Percentiles rank a stretch among this genome's conserved stretches.
These are phyloP conservation scores for Eumacrocentrus americanus DNA, from an alignment of 2,888 invertebrate genomes.

Conservation along the genomic window DNA sequence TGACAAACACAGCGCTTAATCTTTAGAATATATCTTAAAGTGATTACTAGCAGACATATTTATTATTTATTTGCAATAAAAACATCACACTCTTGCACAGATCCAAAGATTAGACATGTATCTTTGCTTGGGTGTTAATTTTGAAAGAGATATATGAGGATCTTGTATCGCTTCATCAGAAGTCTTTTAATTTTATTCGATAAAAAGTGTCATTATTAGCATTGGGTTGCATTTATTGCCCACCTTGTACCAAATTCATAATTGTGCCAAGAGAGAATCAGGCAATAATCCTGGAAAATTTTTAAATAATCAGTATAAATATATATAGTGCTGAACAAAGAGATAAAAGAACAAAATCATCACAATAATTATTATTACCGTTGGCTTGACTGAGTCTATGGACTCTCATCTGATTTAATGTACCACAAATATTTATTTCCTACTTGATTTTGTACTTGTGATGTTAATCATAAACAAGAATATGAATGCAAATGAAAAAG, in stretches of 20 bases:
- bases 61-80: slow-evolving; percentile 24
- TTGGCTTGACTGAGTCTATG: background rate
- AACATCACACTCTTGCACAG: slow-evolving; percentile 6
- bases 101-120: slow-evolving; percentile 20
- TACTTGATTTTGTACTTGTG: slow-evolving; percentile 57
- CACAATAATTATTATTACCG: background rate
- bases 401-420: slow-evolving; percentile 34
- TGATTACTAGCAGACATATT: slow-evolving; percentile 14
- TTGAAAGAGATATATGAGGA: background rate
- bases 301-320: background rate
- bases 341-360: background rate
- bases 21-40: slow-evolving; percentile 1
- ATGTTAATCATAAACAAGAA: slow-evolving; percentile 47
- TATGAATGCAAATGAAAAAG: slow-evolving; percentile 14
- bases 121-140: slow-evolving; percentile 1
- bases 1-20: background rate
- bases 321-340: no score
- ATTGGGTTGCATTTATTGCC: slow-evolving; percentile 3
- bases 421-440: slow-evolving; percentile 56
- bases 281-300: background rate
- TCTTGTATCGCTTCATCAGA: background rate
- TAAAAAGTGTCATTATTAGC: slow-evolving; percentile 3
- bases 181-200: background rate
- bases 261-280: slow-evolving; percentile 4
- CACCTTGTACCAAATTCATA: background rate